These are phyloP conservation scores for Hippotragus niger DNA, from an alignment of 2,113 vertebrate genomes.

Conservation along the genomic window DNA sequence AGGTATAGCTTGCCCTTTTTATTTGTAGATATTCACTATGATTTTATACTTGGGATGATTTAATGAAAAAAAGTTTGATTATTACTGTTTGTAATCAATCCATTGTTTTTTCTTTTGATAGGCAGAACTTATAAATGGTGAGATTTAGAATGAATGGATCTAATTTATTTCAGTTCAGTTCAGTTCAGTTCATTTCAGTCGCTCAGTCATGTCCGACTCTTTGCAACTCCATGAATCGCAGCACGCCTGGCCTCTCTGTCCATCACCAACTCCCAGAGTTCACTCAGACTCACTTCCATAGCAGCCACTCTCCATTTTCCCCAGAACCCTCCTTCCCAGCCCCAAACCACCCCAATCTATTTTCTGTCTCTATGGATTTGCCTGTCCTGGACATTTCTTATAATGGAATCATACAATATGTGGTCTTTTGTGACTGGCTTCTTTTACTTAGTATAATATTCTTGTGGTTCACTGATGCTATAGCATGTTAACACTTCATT, in stretches of 20 bases:
- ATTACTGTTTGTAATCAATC: conserved; percentile 9
- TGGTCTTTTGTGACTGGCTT: neutral
- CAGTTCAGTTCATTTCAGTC: too few species aligned
- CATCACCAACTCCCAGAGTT: too few species aligned
- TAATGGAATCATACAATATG: neutral
- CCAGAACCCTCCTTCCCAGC: neutral
- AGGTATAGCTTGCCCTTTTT: neutral
- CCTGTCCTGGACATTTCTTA: neutral
- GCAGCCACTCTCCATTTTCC: neutral
- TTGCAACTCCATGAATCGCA: too few species aligned
- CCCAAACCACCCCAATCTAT: neutral
- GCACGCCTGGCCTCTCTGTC: too few species aligned
- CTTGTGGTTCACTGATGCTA: neutral
- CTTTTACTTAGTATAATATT: neutral
- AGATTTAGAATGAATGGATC: neutral
- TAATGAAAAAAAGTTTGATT: neutral
- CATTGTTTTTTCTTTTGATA: neutral
- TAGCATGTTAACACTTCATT: neutral
- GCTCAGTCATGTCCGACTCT: too few species aligned
- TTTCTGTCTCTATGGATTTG: neutral
- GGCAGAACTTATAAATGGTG: neutral
- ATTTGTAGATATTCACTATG: neutral
- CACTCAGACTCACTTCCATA: neutral
- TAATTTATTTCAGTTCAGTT: neutral
- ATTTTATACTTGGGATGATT: neutral